These are phyloP conservation scores for Heteractis magnifica DNA, from an alignment of 92 coral and sea anemone species.

Conservation along the genomic window DNA sequence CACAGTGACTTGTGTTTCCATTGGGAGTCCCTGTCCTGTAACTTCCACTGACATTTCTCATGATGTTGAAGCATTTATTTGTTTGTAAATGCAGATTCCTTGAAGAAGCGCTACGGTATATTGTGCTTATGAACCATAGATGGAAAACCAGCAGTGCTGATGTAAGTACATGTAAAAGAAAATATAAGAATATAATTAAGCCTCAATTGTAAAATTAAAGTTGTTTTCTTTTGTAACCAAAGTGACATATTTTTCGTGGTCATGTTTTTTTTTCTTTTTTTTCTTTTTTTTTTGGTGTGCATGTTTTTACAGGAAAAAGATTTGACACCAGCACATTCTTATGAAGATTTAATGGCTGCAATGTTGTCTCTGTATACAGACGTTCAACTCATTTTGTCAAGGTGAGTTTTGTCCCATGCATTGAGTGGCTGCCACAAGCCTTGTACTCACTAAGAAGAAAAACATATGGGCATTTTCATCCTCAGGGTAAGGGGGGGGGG, in stretches of 20 bases:
- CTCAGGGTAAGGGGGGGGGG: no score
- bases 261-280: no score
- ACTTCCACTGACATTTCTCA: no score
- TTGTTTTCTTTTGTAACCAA: no score
- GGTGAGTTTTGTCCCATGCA: not conserved
- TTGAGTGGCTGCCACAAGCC: not conserved
- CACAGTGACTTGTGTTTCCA: no score
- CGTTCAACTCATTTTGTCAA: not conserved
- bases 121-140: constrained; percentile 27
- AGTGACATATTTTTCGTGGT: no score
- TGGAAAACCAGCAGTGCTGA: constrained; percentile 1
- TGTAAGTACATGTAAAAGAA: constrained; percentile 7
- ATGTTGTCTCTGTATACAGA: constrained; percentile 51
- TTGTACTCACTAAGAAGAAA: no score
- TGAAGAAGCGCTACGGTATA: not conserved
- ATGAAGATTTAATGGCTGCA: constrained; percentile 57
- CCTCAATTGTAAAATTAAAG: not conserved
- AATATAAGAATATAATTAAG: not conserved
- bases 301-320: not conserved
- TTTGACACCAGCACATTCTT: constrained; percentile 17
- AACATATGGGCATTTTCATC: no score
- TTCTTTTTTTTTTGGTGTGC: no score
- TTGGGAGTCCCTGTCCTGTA: no score
- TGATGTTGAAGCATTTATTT: no score
- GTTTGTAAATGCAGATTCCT: not conserved